phyloP scores from a whole-genome alignment of 1,140 invertebrate species.

The Solenopsis invicta region DNA sequence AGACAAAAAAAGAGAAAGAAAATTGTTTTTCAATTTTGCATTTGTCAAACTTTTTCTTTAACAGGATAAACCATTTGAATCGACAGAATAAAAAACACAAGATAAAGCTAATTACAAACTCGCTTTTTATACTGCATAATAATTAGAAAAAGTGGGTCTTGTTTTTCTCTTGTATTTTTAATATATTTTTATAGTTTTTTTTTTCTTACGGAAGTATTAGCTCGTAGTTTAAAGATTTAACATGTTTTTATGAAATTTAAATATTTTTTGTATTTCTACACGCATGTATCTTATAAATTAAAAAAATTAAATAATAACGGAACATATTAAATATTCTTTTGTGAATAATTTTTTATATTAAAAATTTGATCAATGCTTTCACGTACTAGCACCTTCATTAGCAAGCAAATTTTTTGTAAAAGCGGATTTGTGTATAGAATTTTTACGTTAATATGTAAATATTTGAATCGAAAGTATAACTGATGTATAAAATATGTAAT shows the following conservation, averaged over 20 bases:
- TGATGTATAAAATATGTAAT: not conserved
- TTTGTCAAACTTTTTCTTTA: not conserved
- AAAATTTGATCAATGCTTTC: not conserved
- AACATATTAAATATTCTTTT: not conserved
- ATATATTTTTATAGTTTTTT: not conserved
- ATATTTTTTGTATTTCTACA: not conserved
- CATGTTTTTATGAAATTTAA: not conserved
- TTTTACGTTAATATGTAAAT: not conserved
- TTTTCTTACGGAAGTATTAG: not conserved
- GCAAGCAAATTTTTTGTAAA: not conserved
- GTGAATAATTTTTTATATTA: not conserved
- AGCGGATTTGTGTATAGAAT: not conserved
- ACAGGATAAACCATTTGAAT: not conserved
- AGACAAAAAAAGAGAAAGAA: no score
- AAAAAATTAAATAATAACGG: not conserved
- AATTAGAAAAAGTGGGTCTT: not conserved
- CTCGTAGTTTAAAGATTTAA: not conserved
- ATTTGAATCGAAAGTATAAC: not conserved
- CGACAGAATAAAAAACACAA: not conserved
- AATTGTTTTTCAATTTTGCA: not conserved
- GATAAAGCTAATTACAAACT: not conserved
- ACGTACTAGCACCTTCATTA: not conserved
- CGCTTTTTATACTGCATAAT: no score
- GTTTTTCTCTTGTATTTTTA: not conserved
- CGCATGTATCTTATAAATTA: not conserved